phyloP scores from a whole-genome alignment of 2,113 vertebrate genomes.

The Leptosomus discolor region DNA sequence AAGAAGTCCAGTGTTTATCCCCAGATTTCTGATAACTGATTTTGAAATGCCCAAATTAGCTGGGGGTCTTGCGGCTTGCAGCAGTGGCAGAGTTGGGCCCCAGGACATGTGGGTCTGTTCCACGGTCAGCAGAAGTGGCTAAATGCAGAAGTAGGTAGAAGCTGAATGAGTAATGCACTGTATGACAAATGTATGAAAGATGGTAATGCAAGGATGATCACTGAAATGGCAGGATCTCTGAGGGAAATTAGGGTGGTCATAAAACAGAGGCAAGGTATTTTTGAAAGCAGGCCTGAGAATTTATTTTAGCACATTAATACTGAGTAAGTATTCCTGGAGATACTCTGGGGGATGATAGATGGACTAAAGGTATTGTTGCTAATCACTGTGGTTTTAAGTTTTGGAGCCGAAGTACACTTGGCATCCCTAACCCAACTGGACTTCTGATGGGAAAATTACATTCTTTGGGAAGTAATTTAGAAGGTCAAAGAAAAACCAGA shows the following conservation, averaged over 20 bases:
- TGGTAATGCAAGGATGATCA: background rate
- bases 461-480: conserved; percentile 51
- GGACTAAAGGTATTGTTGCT: conserved; percentile 34
- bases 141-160: background rate
- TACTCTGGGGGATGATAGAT: conserved; percentile 40
- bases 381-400: conserved; percentile 43
- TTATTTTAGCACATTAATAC: conserved; percentile 36
- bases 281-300: conserved; percentile 20
- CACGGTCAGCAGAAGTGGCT: background rate
- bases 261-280: background rate
- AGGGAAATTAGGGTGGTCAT: background rate
- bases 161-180: background rate
- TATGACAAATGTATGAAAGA: background rate
- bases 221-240: background rate
- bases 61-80: background rate
- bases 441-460: conserved; percentile 58
- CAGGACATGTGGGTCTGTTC: background rate
- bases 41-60: background rate
- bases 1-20: background rate
- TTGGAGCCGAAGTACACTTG: background rate
- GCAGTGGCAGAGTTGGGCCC: background rate
- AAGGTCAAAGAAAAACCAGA: conserved; percentile 48
- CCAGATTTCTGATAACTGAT: background rate
- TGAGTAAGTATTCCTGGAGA: conserved; percentile 50
- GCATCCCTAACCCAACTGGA: conserved; percentile 26